Conservation (phyloP, 2,113 vertebrate species). For the Galeopterus variegatus region DNA sequence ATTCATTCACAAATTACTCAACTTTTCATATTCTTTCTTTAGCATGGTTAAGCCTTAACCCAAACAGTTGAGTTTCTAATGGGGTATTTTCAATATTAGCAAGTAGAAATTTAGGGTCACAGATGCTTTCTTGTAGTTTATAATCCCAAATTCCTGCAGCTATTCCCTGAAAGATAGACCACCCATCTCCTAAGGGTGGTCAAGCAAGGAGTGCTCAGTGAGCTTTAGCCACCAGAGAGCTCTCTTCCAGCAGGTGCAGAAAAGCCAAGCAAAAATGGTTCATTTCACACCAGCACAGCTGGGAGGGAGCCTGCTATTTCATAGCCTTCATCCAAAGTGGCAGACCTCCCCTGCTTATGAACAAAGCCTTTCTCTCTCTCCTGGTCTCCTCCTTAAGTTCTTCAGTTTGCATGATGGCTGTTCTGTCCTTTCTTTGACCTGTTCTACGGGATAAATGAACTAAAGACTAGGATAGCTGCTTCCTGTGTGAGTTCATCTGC, state of each 20-base stretch:
- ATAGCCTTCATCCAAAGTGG: not conserved
- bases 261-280: not conserved
- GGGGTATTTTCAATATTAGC: not conserved
- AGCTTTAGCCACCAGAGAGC: rapidly evolving
- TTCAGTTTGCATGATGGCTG: rapidly evolving
- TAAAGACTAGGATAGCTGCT: not conserved
- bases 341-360: not conserved
- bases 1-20: not conserved
- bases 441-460: not conserved
- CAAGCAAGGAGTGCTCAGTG: not conserved
- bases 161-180: not conserved
- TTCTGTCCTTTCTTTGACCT: slow-evolving; percentile 56
- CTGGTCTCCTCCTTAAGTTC: not conserved
- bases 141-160: not conserved
- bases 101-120: not conserved
- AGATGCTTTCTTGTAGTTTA: not conserved
- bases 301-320: no score
- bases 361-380: not conserved
- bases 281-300: rapidly evolving
- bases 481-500: slow-evolving; percentile 47
- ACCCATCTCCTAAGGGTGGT: not conserved
- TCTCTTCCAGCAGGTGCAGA: not conserved
- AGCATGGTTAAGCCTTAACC: not conserved
- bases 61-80: not conserved
- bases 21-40: not conserved